Conservation (phyloP, 2,888 invertebrate species). For the Carpatolechia fugitivella region DNA sequence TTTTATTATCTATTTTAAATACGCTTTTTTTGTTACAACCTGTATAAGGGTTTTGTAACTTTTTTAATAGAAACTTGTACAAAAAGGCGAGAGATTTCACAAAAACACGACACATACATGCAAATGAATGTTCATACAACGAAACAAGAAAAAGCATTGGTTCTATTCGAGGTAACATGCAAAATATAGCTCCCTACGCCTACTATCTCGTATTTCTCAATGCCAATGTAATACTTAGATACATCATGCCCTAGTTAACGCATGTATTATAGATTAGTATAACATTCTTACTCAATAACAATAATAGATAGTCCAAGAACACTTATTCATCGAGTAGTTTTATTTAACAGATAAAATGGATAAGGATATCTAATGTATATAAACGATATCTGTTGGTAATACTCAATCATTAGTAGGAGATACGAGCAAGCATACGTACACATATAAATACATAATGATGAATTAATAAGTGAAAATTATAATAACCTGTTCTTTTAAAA, state of each 20-base stretch:
- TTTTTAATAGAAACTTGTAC: too few species aligned
- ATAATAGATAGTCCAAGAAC: neutral
- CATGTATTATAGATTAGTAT: neutral
- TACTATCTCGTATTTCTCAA: neutral
- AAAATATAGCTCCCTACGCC: neutral
- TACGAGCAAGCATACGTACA: neutral
- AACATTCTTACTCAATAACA: neutral
- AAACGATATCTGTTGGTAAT: neutral
- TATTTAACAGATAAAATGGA: neutral
- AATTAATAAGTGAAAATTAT: neutral
- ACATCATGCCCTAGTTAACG: slow-evolving; percentile 4
- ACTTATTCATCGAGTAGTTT: neutral
- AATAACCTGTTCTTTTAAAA: neutral
- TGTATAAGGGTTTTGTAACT: too few species aligned
- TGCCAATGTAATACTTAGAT: neutral
- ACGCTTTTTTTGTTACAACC: too few species aligned
- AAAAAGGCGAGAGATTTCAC: slow-evolving; percentile 10
- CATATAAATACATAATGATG: neutral
- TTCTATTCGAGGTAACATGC: slow-evolving; percentile 14
- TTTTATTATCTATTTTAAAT: too few species aligned
- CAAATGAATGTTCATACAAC: slow-evolving; percentile 19
- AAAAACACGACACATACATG: slow-evolving; percentile 15
- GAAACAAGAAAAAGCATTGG: slow-evolving; percentile 17
- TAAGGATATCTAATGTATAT: neutral
- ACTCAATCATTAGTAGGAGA: neutral